Conservation (phyloP, 2,797 vertebrate species). For the Naso thynnoides region DNA sequence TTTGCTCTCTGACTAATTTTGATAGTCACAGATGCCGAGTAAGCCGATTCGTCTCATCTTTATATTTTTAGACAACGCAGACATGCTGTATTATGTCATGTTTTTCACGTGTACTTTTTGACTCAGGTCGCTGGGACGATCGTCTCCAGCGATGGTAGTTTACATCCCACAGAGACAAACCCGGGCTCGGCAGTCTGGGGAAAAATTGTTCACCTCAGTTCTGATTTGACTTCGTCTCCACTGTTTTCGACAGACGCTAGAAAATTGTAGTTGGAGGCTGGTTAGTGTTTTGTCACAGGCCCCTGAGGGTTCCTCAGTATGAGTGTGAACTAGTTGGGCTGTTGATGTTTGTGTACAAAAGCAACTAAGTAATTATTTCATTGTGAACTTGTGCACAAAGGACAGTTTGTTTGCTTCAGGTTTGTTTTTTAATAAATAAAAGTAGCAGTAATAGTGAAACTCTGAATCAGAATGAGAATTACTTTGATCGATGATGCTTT, state of each 20-base stretch:
- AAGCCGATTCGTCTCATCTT: slow-evolving; percentile 41
- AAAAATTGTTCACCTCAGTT: slow-evolving; percentile 74
- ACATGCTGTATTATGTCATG: slow-evolving; percentile 57
- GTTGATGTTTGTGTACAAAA: not conserved
- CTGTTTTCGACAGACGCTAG: slow-evolving; percentile 17
- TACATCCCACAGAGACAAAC: slow-evolving; percentile 46
- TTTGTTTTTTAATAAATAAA: slow-evolving; percentile 74
- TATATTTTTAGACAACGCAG: slow-evolving; percentile 44
- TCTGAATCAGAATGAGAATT: slow-evolving; percentile 71
- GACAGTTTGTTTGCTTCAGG: slow-evolving; percentile 39
- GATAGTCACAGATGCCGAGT: slow-evolving; percentile 59
- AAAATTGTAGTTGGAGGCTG: slow-evolving; percentile 66
- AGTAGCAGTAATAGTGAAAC: slow-evolving; percentile 73
- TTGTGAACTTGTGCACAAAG: slow-evolving; percentile 3
- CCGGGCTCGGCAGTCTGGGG: slow-evolving; percentile 35
- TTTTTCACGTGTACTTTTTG: slow-evolving; percentile 43
- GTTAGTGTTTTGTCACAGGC: slow-evolving; percentile 50
- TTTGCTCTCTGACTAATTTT: slow-evolving; percentile 82
- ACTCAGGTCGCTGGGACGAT: slow-evolving; percentile 40
- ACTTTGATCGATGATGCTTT: slow-evolving; percentile 70
- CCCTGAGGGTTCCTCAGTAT: slow-evolving; percentile 26
- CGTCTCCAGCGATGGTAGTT: slow-evolving; percentile 30
- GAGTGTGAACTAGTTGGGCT: slow-evolving; percentile 24
- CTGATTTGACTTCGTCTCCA: slow-evolving; percentile 51
- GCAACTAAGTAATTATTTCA: slow-evolving; percentile 47